Evolutionary conservation across 2,797 vertebrate genomes (phyloP).

Genomic region (Tamandua tetradactyla): DNA sequence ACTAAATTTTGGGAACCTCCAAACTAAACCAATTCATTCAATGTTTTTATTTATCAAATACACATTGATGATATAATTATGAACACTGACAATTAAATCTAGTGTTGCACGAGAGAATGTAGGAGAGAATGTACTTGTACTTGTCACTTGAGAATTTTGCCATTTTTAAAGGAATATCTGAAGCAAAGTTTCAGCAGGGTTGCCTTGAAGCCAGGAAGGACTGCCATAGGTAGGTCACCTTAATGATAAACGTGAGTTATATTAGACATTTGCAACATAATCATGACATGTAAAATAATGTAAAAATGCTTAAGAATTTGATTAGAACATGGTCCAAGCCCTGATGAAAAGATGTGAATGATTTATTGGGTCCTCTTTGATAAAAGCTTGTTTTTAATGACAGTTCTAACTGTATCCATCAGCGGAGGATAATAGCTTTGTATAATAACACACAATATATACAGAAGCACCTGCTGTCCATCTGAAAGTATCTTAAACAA

Average conservation of each 20-base stretch:
- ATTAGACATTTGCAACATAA: slow-evolving; percentile 15
- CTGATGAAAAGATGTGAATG: background rate
- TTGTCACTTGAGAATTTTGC: slow-evolving; percentile 20
- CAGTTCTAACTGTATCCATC: background rate
- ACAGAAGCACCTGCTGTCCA: background rate
- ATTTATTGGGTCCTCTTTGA: background rate
- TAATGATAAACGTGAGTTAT: background rate
- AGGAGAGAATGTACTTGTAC: slow-evolving; percentile 8
- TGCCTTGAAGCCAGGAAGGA: background rate
- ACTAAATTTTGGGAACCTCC: background rate
- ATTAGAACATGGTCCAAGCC: background rate
- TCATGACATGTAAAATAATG: background rate
- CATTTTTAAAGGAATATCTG: slow-evolving; percentile 35
- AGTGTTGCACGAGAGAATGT: slow-evolving; percentile 10
- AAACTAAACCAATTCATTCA: background rate
- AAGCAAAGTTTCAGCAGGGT: background rate
- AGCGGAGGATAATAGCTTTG: background rate
- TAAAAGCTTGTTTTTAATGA: slow-evolving; percentile 31
- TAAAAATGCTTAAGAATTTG: background rate
- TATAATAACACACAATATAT: background rate
- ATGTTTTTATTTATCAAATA: background rate
- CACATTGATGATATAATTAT: background rate
- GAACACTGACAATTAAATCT: background rate
- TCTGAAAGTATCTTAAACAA: slow-evolving; percentile 14
- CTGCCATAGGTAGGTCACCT: background rate